Base-by-base conservation (phyloP, 2,797 vertebrate genomes). In the Poeciliopsis paucimaculata region DNA sequence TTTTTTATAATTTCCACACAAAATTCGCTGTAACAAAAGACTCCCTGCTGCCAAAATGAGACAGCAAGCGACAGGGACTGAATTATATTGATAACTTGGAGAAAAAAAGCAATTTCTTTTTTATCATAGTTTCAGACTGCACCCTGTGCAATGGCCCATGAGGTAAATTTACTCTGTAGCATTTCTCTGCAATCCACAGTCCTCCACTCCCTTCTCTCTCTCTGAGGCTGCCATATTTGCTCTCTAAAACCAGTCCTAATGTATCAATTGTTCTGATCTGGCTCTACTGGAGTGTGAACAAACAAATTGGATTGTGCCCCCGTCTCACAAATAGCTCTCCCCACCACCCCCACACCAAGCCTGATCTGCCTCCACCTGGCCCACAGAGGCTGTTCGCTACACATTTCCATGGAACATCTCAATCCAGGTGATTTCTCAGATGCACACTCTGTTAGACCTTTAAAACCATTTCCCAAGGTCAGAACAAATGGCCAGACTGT, bases 181-280 rank as follows among this genome's bases (percentile, higher is more conserved):
- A 86, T 87, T 90, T 77, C 90, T 80, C 78, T 83, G 87, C 88
- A 82, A 79, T 89, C 86, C 85, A 82, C 72, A 72, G 83, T 84
- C 86, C 76, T 81, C 85, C 62, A 79, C 57, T 51, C 73, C 46
- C 60, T 74, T 49, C 53, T 26, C 73, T 34, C 81, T 64, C 71
- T 2, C 39, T 60, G 55, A 62, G 49, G 84, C 75, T 87, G 86
- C 90, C 86, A 88, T 88, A 92, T 90, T 88, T 89, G 87, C 90
- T 88, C 89, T 87, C 85, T 90, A 88, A 92, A 93, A 92, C 86
- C 85, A 88, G 85, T 90, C 89, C 90, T 93, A 92, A 93, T 92
- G 90, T 91, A 94, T 94, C 93, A 93, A 92, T 93, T 91, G 92
- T 92, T 92, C 90, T 91, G 91, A 93, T 93, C 92, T 91, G 87